These are phyloP conservation scores for Notolepis coatsorum DNA, from an alignment of 2,797 vertebrate species.

Conservation along the genomic window DNA sequence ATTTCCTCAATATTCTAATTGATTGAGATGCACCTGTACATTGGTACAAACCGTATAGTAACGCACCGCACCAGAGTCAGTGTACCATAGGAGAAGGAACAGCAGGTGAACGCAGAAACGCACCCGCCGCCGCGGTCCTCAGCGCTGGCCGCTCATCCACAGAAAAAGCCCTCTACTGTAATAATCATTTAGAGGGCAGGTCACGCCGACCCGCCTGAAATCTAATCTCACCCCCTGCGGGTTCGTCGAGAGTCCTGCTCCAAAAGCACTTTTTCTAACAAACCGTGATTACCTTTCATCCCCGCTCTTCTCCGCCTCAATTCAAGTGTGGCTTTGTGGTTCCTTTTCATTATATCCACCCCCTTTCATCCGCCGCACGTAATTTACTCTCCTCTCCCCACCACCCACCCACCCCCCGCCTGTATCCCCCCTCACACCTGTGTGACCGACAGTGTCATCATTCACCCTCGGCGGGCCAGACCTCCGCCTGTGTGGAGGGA, in stretches of 20 bases:
- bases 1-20: no score
- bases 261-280: constrained; percentile 63
- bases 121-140: no score
- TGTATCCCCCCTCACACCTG: constrained; percentile 43
- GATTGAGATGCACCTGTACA: no score
- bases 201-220: constrained; percentile 42
- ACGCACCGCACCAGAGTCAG: no score
- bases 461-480: no score
- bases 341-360: constrained; percentile 35
- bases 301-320: constrained; percentile 32
- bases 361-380: constrained; percentile 43
- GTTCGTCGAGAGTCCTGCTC: constrained; percentile 57
- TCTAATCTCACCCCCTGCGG: constrained; percentile 52
- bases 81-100: no score
- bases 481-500: no score
- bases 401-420: no score
- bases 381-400: constrained; percentile 54
- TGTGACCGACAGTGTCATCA: no score
- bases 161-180: constrained; percentile 30
- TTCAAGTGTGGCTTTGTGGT: constrained; percentile 54
- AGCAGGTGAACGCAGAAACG: no score
- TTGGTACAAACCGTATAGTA: no score
- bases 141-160: constrained; percentile 4
- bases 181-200: constrained; percentile 47
- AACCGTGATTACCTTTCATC: constrained; percentile 65